phyloP scores from a whole-genome alignment of 2,797 vertebrate genomes.

The Cephalopachus bancanus region DNA sequence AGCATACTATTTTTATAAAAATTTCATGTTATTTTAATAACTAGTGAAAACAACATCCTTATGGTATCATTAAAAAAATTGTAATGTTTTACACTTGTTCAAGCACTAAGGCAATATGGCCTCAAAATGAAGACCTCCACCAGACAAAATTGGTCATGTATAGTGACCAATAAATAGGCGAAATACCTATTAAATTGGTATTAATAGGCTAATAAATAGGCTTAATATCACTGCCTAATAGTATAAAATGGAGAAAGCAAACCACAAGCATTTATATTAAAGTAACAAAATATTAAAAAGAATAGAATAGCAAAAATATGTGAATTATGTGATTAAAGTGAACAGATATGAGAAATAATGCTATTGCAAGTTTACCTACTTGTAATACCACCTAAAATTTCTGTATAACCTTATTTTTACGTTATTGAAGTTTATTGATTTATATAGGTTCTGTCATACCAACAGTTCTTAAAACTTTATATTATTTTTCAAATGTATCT shows the following conservation, averaged over 20 bases:
- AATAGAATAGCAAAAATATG: background rate
- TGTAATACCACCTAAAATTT: background rate
- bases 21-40: background rate
- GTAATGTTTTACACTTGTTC: background rate
- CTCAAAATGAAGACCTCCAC: background rate
- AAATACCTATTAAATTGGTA: background rate
- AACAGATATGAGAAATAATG: background rate
- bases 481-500: background rate
- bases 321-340: background rate
- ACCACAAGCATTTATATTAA: background rate
- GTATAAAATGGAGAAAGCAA: background rate
- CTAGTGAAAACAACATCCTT: background rate
- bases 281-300: background rate
- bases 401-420: background rate
- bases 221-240: background rate
- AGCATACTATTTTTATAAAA: constrained; percentile 42
- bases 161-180: background rate
- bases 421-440: background rate
- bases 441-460: background rate
- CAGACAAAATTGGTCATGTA: background rate
- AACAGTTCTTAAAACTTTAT: background rate
- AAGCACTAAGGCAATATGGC: background rate
- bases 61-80: background rate
- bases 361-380: background rate
- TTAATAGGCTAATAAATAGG: background rate